phyloP scores from a whole-genome alignment of 2,113 vertebrate species.

The Pangasianodon hypophthalmus region DNA sequence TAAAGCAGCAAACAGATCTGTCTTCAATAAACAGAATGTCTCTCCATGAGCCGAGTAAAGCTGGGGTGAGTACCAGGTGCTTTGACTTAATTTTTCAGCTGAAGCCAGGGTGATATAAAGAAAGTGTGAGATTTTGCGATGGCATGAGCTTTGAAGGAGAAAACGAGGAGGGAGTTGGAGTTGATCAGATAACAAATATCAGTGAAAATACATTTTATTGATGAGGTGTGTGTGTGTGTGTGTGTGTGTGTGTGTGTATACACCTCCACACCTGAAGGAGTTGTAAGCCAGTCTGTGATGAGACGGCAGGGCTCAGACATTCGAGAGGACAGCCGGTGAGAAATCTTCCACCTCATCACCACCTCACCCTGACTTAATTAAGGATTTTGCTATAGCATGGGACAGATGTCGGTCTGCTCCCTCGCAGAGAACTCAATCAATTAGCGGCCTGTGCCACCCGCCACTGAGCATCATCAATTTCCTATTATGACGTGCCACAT shows the following conservation, averaged over 20 bases:
- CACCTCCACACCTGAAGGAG: not conserved
- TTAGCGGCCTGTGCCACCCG: slow-evolving; percentile 42
- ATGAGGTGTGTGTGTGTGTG: not conserved
- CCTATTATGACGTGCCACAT: slow-evolving; percentile 53
- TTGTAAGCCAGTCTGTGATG: not conserved
- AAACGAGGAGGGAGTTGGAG: not conserved
- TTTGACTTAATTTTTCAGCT: not conserved
- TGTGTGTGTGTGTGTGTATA: not conserved
- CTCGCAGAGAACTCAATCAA: slow-evolving; percentile 57
- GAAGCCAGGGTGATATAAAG: not conserved
- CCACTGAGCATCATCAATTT: slow-evolving; percentile 57
- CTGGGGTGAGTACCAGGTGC: slow-evolving; percentile 5
- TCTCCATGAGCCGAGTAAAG: slow-evolving; percentile 9
- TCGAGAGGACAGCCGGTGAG: not conserved
- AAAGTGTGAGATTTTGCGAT: not conserved
- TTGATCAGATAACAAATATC: slow-evolving; percentile 14
- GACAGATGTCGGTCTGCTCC: slow-evolving; percentile 47
- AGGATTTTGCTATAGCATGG: slow-evolving; percentile 36
- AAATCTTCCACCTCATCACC: slow-evolving; percentile 12
- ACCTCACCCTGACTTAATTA: slow-evolving; percentile 40
- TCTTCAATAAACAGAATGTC: slow-evolving; percentile 21
- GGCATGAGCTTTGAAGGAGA: slow-evolving; percentile 7
- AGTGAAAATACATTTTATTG: not conserved
- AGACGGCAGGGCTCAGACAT: not conserved
- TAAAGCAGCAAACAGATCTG: slow-evolving; percentile 18